Evolutionary conservation across 2,113 vertebrate genomes (phyloP).

Genomic region (Nanorana parkeri): DNA sequence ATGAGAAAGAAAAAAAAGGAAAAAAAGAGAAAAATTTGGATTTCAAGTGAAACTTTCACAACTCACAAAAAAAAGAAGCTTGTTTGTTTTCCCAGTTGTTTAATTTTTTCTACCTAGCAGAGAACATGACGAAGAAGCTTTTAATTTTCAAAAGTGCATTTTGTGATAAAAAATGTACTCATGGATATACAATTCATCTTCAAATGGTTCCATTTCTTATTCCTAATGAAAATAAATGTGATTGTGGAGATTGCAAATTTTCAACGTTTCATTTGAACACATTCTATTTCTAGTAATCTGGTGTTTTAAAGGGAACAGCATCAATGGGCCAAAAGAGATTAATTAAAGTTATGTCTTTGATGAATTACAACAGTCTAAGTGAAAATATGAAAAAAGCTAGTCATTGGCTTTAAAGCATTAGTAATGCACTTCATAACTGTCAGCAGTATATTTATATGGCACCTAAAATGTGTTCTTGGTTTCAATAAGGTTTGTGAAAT

Average conservation of each 20-base stretch:
- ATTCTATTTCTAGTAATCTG: slow-evolving; percentile 19
- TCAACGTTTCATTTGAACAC: slow-evolving; percentile 24
- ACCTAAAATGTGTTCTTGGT: not conserved
- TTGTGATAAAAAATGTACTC: slow-evolving; percentile 39
- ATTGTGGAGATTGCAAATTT: slow-evolving; percentile 17
- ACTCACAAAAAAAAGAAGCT: not conserved
- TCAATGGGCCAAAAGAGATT: slow-evolving; percentile 42
- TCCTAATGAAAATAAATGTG: slow-evolving; percentile 36
- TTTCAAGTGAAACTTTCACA: slow-evolving; percentile 35
- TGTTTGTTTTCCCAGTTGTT: not conserved
- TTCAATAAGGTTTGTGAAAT: not conserved
- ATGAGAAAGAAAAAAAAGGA: not conserved
- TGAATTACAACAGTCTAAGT: slow-evolving; percentile 8
- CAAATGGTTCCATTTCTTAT: slow-evolving; percentile 20
- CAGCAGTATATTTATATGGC: not conserved
- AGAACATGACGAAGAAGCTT: slow-evolving; percentile 6
- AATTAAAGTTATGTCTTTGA: slow-evolving; percentile 48
- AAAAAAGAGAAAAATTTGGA: slow-evolving; percentile 16
- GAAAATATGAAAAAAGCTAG: not conserved
- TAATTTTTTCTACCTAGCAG: not conserved
- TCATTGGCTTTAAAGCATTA: not conserved
- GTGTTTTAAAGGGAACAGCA: slow-evolving; percentile 17
- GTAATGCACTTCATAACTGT: not conserved
- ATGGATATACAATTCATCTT: slow-evolving; percentile 42
- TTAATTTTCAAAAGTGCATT: slow-evolving; percentile 27